Evolutionary conservation across 2,797 vertebrate species (phyloP).

Genomic region (Rhinogobio ventralis): DNA sequence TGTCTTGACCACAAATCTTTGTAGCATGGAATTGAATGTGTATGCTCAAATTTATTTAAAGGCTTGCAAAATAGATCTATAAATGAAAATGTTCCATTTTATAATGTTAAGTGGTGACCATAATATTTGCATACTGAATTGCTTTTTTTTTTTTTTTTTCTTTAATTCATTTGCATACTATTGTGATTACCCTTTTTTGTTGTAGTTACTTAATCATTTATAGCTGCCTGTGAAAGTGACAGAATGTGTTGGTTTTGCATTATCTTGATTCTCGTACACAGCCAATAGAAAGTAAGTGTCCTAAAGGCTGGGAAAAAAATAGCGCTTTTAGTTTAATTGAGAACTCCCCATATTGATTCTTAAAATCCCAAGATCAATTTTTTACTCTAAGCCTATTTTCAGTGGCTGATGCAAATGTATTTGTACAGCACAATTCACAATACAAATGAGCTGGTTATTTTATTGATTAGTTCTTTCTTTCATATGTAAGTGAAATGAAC

Average conservation of each 20-base stretch:
- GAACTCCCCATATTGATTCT: not conserved
- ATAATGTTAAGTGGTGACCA: not conserved
- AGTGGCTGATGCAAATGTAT: not conserved
- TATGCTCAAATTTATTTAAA: not conserved
- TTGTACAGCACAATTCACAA: not conserved
- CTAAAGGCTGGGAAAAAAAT: not conserved
- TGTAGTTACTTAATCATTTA: not conserved
- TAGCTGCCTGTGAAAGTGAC: not conserved
- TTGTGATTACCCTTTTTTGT: not conserved
- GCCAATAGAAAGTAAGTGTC: not conserved
- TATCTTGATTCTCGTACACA: not conserved
- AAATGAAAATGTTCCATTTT: not conserved
- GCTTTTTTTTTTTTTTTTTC: not conserved
- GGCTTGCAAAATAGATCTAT: not conserved
- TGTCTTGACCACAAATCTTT: conserved; percentile 7
- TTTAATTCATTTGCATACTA: not conserved
- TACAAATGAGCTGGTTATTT: not conserved
- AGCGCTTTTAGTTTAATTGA: not conserved
- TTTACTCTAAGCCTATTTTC: not conserved
- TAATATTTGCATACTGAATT: not conserved
- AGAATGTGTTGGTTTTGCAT: not conserved
- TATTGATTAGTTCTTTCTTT: not conserved
- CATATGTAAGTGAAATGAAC: not conserved
- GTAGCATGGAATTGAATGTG: not conserved
- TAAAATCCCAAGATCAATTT: not conserved